Percentiles rank a stretch among this genome's conserved stretches.
Evolutionary conservation across 2,888 invertebrate genomes (phyloP).

Genomic region (Harmothoe impar): DNA sequence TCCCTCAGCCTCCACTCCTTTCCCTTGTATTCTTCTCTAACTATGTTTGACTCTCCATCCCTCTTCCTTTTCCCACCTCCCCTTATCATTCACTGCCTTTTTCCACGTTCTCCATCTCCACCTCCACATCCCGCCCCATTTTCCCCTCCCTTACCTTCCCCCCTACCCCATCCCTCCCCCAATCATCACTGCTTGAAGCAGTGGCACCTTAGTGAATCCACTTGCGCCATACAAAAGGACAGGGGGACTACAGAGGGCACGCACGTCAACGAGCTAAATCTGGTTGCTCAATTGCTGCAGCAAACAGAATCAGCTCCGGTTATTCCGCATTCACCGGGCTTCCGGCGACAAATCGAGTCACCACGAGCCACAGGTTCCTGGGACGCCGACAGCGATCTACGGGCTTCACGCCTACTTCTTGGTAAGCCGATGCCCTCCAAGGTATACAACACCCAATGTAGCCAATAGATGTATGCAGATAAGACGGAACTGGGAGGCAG

Average conservation of each 20-base stretch:
- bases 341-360: conserved; percentile 37
- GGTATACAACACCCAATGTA: background rate
- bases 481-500: background rate
- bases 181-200: background rate
- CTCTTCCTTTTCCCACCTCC: too few relatives aligned
- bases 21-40: background rate
- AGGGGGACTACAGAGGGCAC: background rate
- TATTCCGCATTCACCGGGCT: background rate
- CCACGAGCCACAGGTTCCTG: background rate
- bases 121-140: too few relatives aligned
- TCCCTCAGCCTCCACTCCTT: background rate
- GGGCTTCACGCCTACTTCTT: too few relatives aligned
- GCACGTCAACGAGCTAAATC: conserved; percentile 27
- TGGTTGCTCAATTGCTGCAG: conserved; percentile 33
- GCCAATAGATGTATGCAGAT: background rate
- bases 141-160: background rate
- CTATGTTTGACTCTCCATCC: background rate
- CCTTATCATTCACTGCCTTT: background rate
- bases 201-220: background rate
- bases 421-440: background rate
- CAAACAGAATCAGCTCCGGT: conserved; percentile 39
- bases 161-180: background rate
- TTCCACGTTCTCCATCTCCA: background rate
- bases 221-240: background rate
- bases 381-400: background rate